Percentiles rank a stretch among this genome's conserved stretches.
phyloP scores from a whole-genome alignment of 2,113 vertebrate species.

The Redunca redunca region DNA sequence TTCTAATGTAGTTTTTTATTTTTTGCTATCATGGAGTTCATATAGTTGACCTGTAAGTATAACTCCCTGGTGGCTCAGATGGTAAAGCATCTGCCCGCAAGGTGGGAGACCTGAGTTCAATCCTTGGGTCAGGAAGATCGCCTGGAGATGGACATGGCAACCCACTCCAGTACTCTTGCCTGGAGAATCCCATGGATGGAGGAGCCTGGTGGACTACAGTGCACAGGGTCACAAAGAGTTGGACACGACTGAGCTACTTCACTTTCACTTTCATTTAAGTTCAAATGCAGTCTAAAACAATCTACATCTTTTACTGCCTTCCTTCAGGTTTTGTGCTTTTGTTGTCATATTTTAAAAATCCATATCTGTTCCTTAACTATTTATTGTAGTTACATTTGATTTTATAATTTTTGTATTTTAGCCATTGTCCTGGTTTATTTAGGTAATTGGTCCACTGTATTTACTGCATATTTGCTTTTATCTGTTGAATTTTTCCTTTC shows the following conservation, averaged over 20 bases:
- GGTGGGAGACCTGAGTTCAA: background rate
- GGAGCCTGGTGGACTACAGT: background rate
- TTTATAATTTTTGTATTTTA: background rate
- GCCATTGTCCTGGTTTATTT: background rate
- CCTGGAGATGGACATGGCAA: background rate
- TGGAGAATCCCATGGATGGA: background rate
- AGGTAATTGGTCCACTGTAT: background rate
- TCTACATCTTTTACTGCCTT: background rate
- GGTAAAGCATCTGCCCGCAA: rapidly evolving
- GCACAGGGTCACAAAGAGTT: background rate
- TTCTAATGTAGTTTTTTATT: background rate
- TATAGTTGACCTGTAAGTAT: background rate
- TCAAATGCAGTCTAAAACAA: background rate
- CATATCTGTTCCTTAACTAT: background rate
- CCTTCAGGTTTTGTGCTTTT: background rate
- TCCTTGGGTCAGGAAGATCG: background rate
- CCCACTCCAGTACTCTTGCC: background rate
- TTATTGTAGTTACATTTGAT: background rate
- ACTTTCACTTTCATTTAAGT: background rate
- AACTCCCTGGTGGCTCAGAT: background rate
- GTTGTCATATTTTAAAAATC: background rate
- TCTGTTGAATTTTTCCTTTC: background rate
- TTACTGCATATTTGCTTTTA: background rate
- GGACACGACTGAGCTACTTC: background rate
- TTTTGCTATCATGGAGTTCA: background rate